Evolutionary conservation across 2,888 invertebrate genomes (phyloP), one percentile per base, ranked within the genome.

Genomic region (Deilephila porcellus): DNA sequence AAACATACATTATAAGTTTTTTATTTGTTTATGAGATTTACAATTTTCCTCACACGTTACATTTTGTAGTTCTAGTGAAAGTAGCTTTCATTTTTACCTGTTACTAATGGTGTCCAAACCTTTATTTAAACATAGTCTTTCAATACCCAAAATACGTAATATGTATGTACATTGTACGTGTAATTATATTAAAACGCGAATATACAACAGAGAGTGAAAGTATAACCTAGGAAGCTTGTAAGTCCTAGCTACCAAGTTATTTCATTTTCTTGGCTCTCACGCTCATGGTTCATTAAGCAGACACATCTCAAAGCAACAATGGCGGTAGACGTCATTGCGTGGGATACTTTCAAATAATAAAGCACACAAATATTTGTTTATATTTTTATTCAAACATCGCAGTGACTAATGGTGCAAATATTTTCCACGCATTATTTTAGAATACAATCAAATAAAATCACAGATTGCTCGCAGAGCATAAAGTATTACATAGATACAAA

Each of bases 321-420:
- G 11, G 45, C 14, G 11, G 14, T 14, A 45, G 11, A 45, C 45
- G 14, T 45, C 14, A 45, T 45, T 11, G 45, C 14, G 14, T 45
- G 45, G 45, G 45, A 45, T 45, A 45, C 14, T 45, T 14, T 45
- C 45, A 45, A 14, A 45, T 45, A 45, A 45, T 45, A 11, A 52
- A 70, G 67, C 29, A 52, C 11, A 70, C 45, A 52, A 19, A 37
- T 45, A 67, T 67, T 45, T 20, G 3, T 60, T n/a, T n/a, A 60
- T 60, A 60, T 52, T 52, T 52, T 52, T 52, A 25, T 32, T 70
- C 67, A 70, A 52, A 52, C 67, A 52, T 70, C 25, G 19, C 3
- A 52, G 25, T 20, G 45, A 67, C 34, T 19, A 70, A 14, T 45
- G 14, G 45, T 45, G 45, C 45, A 45, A 45, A 45, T 45, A 45